Conservation (phyloP, 1,140 invertebrate genomes). For the Tenebrio molitor region DNA sequence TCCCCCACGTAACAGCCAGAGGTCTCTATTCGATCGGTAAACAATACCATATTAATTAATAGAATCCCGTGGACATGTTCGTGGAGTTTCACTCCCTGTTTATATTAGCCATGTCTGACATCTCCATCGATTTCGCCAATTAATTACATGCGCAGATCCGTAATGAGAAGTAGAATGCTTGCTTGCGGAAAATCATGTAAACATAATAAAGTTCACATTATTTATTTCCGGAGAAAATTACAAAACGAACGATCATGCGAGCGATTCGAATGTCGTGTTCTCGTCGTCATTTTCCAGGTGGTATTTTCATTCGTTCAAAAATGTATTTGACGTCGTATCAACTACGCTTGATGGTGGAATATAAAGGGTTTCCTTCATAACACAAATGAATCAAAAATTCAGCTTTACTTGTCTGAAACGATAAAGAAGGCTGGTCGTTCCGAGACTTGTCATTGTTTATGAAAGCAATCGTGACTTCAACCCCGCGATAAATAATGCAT, state of each 20-base stretch:
- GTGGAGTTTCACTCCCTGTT: conserved; percentile 20
- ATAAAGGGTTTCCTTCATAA: conserved; percentile 16
- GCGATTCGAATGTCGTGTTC: conserved; percentile 8
- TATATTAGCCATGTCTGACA: conserved; percentile 33
- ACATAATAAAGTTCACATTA: background rate
- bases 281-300: conserved; percentile 19
- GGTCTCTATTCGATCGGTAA: conserved; percentile 7
- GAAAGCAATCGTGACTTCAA: conserved; percentile 44
- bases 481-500: conserved; percentile 15
- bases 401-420: conserved; percentile 25
- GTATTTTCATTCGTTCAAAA: conserved; percentile 27
- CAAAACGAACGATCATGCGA: conserved; percentile 8
- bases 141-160: conserved; percentile 21
- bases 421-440: conserved; percentile 27
- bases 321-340: conserved; percentile 13
- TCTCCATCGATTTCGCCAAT: conserved; percentile 29
- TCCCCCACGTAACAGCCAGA: conserved; percentile 18
- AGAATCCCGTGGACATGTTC: conserved; percentile 27
- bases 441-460: conserved; percentile 45
- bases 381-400: conserved; percentile 43
- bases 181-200: conserved; percentile 2
- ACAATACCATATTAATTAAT: conserved; percentile 35
- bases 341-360: background rate
- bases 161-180: conserved; percentile 14
- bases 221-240: background rate